Evolutionary conservation across 1,140 invertebrate species (phyloP).

Genomic region (Calliopsis andreniformis): DNA sequence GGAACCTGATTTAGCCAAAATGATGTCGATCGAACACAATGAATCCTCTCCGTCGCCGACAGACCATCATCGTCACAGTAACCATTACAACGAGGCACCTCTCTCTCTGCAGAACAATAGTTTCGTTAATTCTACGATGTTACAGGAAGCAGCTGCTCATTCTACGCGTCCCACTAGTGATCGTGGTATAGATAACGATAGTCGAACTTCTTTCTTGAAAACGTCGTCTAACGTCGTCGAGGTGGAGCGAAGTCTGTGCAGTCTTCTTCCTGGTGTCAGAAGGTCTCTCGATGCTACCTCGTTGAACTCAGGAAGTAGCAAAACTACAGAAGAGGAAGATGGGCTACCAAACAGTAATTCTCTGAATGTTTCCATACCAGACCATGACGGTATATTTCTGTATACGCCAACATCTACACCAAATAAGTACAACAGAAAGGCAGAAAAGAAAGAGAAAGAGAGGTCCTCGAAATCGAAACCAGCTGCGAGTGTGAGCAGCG

Average conservation of each 20-base stretch:
- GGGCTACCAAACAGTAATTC: neutral
- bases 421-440: slow-evolving; percentile 40
- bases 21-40: slow-evolving; percentile 68
- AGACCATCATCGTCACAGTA: slow-evolving; percentile 37
- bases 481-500: slow-evolving; percentile 82
- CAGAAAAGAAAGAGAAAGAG: slow-evolving; percentile 42
- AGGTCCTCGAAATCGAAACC: slow-evolving; percentile 75
- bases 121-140: slow-evolving; percentile 68
- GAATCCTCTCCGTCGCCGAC: slow-evolving; percentile 44
- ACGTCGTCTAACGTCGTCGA: slow-evolving; percentile 36
- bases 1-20: slow-evolving; percentile 84
- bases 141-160: slow-evolving; percentile 42
- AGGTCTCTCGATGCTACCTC: slow-evolving; percentile 74
- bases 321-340: slow-evolving; percentile 74
- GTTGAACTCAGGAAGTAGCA: slow-evolving; percentile 74
- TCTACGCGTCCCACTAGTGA: slow-evolving; percentile 33
- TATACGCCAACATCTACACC: slow-evolving; percentile 52
- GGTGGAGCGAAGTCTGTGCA: slow-evolving; percentile 43
- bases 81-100: slow-evolving; percentile 57
- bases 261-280: slow-evolving; percentile 64
- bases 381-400: slow-evolving; percentile 19
- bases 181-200: slow-evolving; percentile 45
- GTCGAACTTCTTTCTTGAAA: slow-evolving; percentile 41
- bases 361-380: neutral
- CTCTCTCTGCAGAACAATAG: slow-evolving; percentile 56